phyloP scores from a whole-genome alignment of 1,140 invertebrate species.

The Nasonia vitripennis region DNA sequence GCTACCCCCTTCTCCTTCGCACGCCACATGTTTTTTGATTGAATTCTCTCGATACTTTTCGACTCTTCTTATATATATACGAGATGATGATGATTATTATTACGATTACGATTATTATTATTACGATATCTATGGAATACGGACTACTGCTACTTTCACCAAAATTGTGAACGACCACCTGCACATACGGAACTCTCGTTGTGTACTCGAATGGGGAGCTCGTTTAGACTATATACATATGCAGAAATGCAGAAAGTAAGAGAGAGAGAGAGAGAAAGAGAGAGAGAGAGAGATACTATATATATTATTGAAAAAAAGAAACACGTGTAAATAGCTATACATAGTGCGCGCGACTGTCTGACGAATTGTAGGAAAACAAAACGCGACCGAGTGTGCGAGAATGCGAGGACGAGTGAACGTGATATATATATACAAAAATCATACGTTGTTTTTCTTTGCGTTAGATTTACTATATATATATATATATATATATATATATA shows the following conservation, averaged over 20 bases:
- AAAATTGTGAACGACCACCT: neutral
- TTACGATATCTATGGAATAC: conserved; percentile 12
- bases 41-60: conserved; percentile 27
- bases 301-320: conserved; percentile 28
- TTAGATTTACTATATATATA: conserved; percentile 52
- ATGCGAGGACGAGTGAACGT: conserved; percentile 35
- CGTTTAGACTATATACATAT: conserved; percentile 28
- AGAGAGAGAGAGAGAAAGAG: conserved; percentile 28
- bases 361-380: neutral
- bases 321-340: conserved; percentile 73
- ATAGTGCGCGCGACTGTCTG: conserved; percentile 62
- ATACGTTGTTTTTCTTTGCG: conserved; percentile 45
- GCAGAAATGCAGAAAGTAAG: too few relatives aligned
- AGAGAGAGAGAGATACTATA: conserved; percentile 16
- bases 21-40: conserved; percentile 55
- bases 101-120: neutral
- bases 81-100: neutral
- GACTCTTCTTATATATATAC: neutral
- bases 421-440: neutral
- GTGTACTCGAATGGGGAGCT: neutral
- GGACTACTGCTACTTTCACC: conserved; percentile 33
- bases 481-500: conserved; percentile 50
- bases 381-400: conserved; percentile 49
- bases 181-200: neutral
- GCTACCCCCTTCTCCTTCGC: conserved; percentile 58